Conservation (phyloP, 2,888 invertebrate species). For the Chelonus formosanus region DNA sequence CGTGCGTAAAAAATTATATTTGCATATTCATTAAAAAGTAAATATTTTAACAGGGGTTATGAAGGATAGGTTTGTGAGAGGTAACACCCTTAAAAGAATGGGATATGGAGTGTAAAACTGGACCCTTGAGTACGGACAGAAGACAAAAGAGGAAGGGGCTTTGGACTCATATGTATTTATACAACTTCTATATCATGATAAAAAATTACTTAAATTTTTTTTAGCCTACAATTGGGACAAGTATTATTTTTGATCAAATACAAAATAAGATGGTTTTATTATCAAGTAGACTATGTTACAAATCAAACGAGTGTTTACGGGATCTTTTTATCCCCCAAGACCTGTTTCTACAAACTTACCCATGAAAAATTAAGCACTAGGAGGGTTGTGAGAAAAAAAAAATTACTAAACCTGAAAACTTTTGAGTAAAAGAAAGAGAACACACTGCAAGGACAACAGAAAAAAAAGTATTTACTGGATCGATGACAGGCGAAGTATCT, state of each 20-base stretch:
- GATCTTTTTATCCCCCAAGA: slow-evolving; percentile 4
- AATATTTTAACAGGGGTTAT: slow-evolving; percentile 60
- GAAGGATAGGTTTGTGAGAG: slow-evolving; percentile 43
- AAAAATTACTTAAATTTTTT: slow-evolving; percentile 61
- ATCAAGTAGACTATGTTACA: slow-evolving; percentile 2
- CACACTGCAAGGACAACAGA: slow-evolving; percentile 11
- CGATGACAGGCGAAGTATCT: slow-evolving; percentile 24
- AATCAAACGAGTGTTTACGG: slow-evolving; percentile 23
- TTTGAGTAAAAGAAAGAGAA: slow-evolving; percentile 11
- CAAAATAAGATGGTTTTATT: slow-evolving; percentile 8
- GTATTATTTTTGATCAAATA: slow-evolving; percentile 56
- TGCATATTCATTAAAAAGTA: slow-evolving; percentile 66
- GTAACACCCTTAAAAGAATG: slow-evolving; percentile 36
- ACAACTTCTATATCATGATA: slow-evolving; percentile 43
- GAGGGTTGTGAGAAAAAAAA: slow-evolving; percentile 20
- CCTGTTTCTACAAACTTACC: slow-evolving; percentile 21
- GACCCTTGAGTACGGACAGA: slow-evolving; percentile 43
- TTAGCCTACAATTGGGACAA: slow-evolving; percentile 45
- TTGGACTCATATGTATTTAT: slow-evolving; percentile 33
- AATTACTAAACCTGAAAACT: slow-evolving; percentile 17
- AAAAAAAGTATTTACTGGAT: slow-evolving; percentile 25
- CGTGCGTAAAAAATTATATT: slow-evolving; percentile 66
- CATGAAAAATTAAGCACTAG: slow-evolving; percentile 24
- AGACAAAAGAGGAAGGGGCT: slow-evolving; percentile 55
- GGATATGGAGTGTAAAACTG: slow-evolving; percentile 34